A percentile compares a stretch with the other conserved stretches of the same genome.
These are phyloP conservation scores for Rhinichthys osculus DNA, from an alignment of 2,797 vertebrate genomes.

Conservation along the genomic window DNA sequence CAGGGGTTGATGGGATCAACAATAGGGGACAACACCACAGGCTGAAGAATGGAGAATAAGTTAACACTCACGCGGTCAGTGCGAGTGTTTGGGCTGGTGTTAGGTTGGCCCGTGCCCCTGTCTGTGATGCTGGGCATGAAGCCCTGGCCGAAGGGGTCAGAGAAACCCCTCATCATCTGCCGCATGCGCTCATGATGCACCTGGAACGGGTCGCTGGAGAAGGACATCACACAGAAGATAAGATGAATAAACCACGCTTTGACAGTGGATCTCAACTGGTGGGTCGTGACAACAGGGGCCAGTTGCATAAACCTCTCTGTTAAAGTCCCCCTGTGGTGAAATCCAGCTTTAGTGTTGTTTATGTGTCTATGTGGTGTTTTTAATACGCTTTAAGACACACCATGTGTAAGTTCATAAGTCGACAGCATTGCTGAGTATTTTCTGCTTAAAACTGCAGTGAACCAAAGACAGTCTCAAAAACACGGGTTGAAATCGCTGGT, in stretches of 20 bases:
- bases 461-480: no score
- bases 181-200: slow-evolving; percentile 85
- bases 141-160: slow-evolving; percentile 83
- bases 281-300: background rate
- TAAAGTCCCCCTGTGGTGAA: no score
- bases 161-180: slow-evolving; percentile 87
- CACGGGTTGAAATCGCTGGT: no score
- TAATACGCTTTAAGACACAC: no score
- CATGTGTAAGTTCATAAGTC: no score
- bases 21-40: background rate
- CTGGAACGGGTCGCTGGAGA: slow-evolving; percentile 85
- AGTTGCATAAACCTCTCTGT: background rate
- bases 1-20: background rate
- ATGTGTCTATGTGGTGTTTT: no score
- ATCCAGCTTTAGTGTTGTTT: no score
- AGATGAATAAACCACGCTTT: background rate
- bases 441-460: no score
- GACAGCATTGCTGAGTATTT: no score
- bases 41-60: background rate
- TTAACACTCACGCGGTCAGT: slow-evolving; percentile 79
- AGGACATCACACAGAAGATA: background rate
- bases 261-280: no score
- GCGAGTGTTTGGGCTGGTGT: slow-evolving; percentile 66
- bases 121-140: slow-evolving; percentile 78
- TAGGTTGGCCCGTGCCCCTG: slow-evolving; percentile 55